A percentile compares a stretch with the other conserved stretches of the same genome.
These are phyloP conservation scores for Drosophila kurseongensis DNA, from an alignment of 1,140 invertebrate species.

Conservation along the genomic window DNA sequence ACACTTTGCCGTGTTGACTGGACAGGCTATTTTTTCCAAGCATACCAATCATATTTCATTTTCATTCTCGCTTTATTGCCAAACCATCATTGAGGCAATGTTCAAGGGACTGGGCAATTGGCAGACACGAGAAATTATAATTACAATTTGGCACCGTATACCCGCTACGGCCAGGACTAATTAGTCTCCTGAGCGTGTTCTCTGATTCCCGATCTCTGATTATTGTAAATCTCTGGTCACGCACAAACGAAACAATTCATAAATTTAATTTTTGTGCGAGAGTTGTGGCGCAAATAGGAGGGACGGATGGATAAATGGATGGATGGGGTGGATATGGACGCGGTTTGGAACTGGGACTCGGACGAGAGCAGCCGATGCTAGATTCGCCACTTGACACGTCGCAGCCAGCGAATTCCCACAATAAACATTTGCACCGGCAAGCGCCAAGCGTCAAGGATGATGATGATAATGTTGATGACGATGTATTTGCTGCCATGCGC, in stretches of 20 bases:
- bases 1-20: background rate
- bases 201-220: slow-evolving; percentile 79
- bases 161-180: slow-evolving; percentile 54
- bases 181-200: slow-evolving; percentile 82
- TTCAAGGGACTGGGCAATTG: slow-evolving; percentile 13
- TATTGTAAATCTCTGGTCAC: slow-evolving; percentile 83
- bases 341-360: slow-evolving; percentile 5
- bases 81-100: slow-evolving; percentile 17
- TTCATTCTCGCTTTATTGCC: slow-evolving; percentile 42
- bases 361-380: slow-evolving; percentile 17
- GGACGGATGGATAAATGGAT: slow-evolving; percentile 1
- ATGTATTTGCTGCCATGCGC: slow-evolving; percentile 33
- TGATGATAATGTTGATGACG: slow-evolving; percentile 65
- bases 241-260: slow-evolving; percentile 82
- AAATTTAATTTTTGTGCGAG: slow-evolving; percentile 72
- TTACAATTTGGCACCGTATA: slow-evolving; percentile 62
- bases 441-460: slow-evolving; percentile 18
- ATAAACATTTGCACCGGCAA: slow-evolving; percentile 76
- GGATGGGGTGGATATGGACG: background rate
- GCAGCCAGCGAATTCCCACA: slow-evolving; percentile 74
- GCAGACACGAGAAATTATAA: slow-evolving; percentile 77
- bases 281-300: slow-evolving; percentile 11
- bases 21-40: background rate
- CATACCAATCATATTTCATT: slow-evolving; percentile 55
- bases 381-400: slow-evolving; percentile 57